These are phyloP conservation scores for Rhagonycha lutea DNA, from an alignment of 2,888 invertebrate species.

Conservation along the genomic window DNA sequence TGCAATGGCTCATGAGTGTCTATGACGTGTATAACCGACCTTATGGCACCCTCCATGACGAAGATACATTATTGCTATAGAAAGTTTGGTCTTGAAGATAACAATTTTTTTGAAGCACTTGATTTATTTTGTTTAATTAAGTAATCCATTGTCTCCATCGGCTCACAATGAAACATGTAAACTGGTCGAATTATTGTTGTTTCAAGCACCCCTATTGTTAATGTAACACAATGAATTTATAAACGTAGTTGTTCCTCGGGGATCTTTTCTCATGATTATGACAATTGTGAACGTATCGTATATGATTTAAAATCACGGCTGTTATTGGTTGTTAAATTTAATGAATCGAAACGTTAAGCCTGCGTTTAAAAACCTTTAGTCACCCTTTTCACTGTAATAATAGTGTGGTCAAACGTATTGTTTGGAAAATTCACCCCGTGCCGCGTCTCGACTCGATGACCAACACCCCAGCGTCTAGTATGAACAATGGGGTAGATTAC, in stretches of 20 bases:
- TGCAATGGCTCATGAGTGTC: slow-evolving; percentile 36
- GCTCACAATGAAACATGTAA: neutral
- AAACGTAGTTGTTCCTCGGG: slow-evolving; percentile 11
- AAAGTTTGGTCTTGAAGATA: slow-evolving; percentile 18
- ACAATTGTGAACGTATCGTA: slow-evolving; percentile 23
- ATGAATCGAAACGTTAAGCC: slow-evolving; percentile 49
- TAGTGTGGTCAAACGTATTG: slow-evolving; percentile 49
- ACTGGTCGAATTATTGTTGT: neutral
- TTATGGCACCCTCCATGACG: slow-evolving; percentile 31
- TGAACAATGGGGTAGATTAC: neutral
- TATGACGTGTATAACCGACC: slow-evolving; percentile 32
- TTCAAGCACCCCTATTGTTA: slow-evolving; percentile 7
- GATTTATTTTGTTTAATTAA: neutral
- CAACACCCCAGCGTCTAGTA: slow-evolving; percentile 22
- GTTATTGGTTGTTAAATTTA: slow-evolving; percentile 42
- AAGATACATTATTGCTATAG: slow-evolving; percentile 34
- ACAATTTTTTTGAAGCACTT: slow-evolving; percentile 3
- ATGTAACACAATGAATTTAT: slow-evolving; percentile 5
- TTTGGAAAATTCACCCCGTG: slow-evolving; percentile 39
- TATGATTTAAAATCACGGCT: slow-evolving; percentile 41
- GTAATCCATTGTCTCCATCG: neutral
- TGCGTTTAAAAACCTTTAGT: slow-evolving; percentile 43
- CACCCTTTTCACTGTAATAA: slow-evolving; percentile 40
- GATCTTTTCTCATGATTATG: slow-evolving; percentile 4
- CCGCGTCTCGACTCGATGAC: slow-evolving; percentile 33